Evolutionary conservation across 2,797 vertebrate genomes (phyloP), one percentile per base, ranked within the genome.

Genomic region (Gadopsis marmoratus): DNA sequence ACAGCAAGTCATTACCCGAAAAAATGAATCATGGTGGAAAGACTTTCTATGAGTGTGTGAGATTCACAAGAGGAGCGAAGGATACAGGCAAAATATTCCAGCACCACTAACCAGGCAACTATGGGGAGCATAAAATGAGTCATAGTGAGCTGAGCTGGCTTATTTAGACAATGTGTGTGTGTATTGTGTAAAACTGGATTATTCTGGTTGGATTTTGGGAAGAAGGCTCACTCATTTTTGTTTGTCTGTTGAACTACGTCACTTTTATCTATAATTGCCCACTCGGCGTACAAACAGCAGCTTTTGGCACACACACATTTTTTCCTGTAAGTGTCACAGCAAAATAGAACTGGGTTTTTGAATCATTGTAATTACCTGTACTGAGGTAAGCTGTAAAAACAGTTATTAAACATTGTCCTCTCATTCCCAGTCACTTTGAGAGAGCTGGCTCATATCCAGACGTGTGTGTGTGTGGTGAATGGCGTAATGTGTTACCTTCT

Each of bases 11-110:
- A 86, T 87, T 82, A 77, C 83, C 88, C 58, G 78, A 91, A 87
- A 83, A 91, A 86, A 86, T 93, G 90, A 93, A 92, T 93, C 91
- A 95, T 50, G 79, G 88, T 89, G 93, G 91, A 94, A 95, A 93
- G 88, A 94, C 86, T 93, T 92, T 89, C 74, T 79, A 74, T 84
- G 91, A 91, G 89, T 76, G 92, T 88, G 87, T 91, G 89, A 94
- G 93, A 92, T 91, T 90, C 90, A 86, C 78, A 17, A 66, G 78
- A 90, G 75, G 47, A 84, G 82, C 11, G 56, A 73, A 79, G 79
- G 78, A 83, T 76, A 88, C 72, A 75, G 86, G 82, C 76, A 83
- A 79, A 89, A 91, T 91, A 92, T 89, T 93, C 91, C 92, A 91
- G 80, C 62, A 45, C 80, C 29, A 65, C 88, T 88, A 88, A 89